Base-by-base conservation (phyloP, 2,797 vertebrate species). In the Malacoctenus gilli region DNA sequence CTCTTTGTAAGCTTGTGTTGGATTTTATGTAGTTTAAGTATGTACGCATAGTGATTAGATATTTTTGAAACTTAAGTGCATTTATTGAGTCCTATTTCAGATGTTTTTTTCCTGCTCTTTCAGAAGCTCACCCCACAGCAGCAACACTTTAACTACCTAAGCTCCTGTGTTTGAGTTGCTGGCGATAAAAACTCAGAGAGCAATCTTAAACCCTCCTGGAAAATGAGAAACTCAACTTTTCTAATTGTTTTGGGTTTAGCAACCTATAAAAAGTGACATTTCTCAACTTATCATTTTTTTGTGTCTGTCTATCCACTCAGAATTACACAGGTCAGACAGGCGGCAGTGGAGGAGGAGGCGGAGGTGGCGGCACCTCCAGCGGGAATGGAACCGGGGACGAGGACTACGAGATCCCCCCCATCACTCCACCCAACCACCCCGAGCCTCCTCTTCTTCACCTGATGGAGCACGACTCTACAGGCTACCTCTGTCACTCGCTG, bases 351-450 rank as follows among this genome's bases (percentile, higher is more conserved):
- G 77, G 82, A 12, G 84, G 87, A 11, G 79, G 84, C 1, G 84
- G 87, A 13, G 79, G 91, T 5, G 87, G 91, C 0, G 85, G 85
- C n/a, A 74, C 34, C 1, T 74, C 75, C 20, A 84, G 87, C 22
- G 87, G 87, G 23, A 91, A 86, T 16, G 90, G 88, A 35, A 85
- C 73, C 15, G 95, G 87, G 70, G 96, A 98, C 1, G 96, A 98
- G 72, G 96, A 99, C 92, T 98, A 99, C 48, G 97, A 98, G 90
- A 99, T 99, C 70, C 96, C 97, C 54, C 97, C 96, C 14, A 99
- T 98, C 86, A 99, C 97, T 0, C 97, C 96, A 58, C 97, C 97
- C 2, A 98, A 97, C 75, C 95, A 98, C 79, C 95, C 95, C 0
- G 96, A 98, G 80, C 94, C 95, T 1, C 92, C 93, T 44, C 93